phyloP scores from a whole-genome alignment of 2,888 invertebrate species.

The Gisinianus flammeolus region DNA sequence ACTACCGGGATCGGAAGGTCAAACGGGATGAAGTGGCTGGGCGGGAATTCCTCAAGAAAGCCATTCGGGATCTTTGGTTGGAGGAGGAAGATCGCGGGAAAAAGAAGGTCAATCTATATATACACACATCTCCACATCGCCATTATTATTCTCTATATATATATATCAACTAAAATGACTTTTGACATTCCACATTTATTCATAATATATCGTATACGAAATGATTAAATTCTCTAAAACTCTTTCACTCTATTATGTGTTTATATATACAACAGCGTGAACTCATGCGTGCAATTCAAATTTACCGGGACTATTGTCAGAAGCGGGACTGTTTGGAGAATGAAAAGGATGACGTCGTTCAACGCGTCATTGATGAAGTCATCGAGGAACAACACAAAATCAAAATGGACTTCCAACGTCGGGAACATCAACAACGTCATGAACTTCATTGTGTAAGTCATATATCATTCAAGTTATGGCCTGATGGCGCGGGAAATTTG shows the following conservation, averaged over 20 bases:
- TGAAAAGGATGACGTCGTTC: constrained; percentile 48
- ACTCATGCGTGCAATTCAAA: constrained; percentile 50
- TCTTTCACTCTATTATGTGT: too few relatives aligned
- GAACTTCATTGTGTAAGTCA: constrained; percentile 42
- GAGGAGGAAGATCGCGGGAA: constrained; percentile 37
- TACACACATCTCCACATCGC: too few relatives aligned
- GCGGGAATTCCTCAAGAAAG: constrained; percentile 49
- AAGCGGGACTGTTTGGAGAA: constrained; percentile 51
- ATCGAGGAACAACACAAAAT: constrained; percentile 56
- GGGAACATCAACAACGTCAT: constrained; percentile 51
- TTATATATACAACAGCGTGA: too few relatives aligned
- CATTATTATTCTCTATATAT: too few relatives aligned
- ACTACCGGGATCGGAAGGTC: constrained; percentile 50
- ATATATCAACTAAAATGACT: too few relatives aligned
- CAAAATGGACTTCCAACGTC: constrained; percentile 45
- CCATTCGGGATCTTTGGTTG: constrained; percentile 23
- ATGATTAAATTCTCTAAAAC: too few relatives aligned
- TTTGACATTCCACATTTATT: too few relatives aligned
- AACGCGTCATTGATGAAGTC: constrained; percentile 53
- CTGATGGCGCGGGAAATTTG: neutral
- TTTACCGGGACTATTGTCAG: constrained; percentile 54
- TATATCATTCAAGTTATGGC: too few relatives aligned
- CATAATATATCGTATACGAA: too few relatives aligned
- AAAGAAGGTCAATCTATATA: constrained; percentile 28
- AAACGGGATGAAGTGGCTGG: constrained; percentile 56